Evolutionary conservation across 2,888 invertebrate genomes (phyloP), one percentile per base, ranked within the genome.

Genomic region (Capitulum mitella): DNA sequence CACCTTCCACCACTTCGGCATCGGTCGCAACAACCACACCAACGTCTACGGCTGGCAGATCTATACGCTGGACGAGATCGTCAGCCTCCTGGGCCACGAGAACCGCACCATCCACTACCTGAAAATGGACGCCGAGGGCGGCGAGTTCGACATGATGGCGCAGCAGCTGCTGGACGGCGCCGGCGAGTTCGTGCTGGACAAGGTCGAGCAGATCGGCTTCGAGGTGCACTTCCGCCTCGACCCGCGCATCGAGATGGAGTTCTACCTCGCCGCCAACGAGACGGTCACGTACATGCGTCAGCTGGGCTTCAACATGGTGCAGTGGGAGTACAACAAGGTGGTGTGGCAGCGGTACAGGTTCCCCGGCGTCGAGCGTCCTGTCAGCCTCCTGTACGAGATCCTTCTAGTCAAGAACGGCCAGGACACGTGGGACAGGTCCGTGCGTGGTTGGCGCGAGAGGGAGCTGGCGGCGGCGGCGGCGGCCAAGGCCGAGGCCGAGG

Each of bases 101-200:
- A 83, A 83, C 78, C 84, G 85, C 77, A 82, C 82, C 2, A 84
- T 86, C 43, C 85, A 86, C 81, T 84, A 85, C 77, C 80, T 86
- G 51, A 86, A 86, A 80, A 84, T 86, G 81, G 86, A 86, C 80
- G 83, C 86, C 26, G 85, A 86, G 79, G 85, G 84, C 74, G 83
- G 83, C 3, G 86, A 86, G 80, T 86, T 85, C 85, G 82, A 80
- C 14, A 80, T 80, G 8, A 48, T 82, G 26, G 80, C 78, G 26
- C 78, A 78, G 54, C 78, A 70, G 64, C 61, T 78, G 58, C 46
- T 46, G 19, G 61, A 70, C 29, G 32, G 46, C 26, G 32, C 32
- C 12, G 61, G 61, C n/a, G 29, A n/a, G n/a, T n/a, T n/a, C n/a
- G n/a, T n/a, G n/a, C n/a, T n/a, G n/a, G n/a, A n/a, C n/a, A n/a